Evolutionary conservation across 2,113 vertebrate genomes (phyloP), one percentile per base, ranked within the genome.

Genomic region (Struthidea cinerea): DNA sequence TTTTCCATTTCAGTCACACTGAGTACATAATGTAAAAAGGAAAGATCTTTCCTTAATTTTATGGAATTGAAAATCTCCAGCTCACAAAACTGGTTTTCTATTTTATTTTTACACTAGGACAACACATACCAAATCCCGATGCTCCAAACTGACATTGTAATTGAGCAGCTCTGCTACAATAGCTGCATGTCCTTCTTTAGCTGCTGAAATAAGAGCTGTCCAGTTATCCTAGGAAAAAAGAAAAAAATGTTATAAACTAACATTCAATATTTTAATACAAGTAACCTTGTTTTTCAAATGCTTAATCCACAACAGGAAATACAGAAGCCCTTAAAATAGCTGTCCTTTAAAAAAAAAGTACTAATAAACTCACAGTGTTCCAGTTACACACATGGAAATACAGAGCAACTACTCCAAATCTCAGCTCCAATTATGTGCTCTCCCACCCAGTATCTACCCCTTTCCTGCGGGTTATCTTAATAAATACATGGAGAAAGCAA

Each of bases 151-250:
- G 44, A 98, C 99, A 92, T 98, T 98, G 41, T 98, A 98, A 61
- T 97, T 98, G 60, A 99, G 98, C 7, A 99, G 97, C 33, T 99
- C 99, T 76, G 96, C 98, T 84, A 99, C 99, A 57, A 99, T 97
- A 80, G 98, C 98, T 15, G 98, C 42, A 68, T 99, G 99, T 23
- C 99, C 99, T 94, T 99, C 99, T 95, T 99, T 99, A 33, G 99
- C 98, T 42, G 99, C 99, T 2, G 99, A 99, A 97, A 99, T 99
- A 86, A 99, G 98, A 17, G 99, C 99, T 33, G 99, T 99, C 99
- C 99, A 99, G 97, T 99, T 99, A 97, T 99, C 99, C 99, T 99
- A 95, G 19, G 74, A 93, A 71, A 92, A 85, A 90, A 50, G 41
- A 30, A 57, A 52, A 52, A 53, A 23, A 16, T 1, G 17, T 35